Percentiles rank a stretch among this genome's conserved stretches.
Evolutionary conservation across 2,888 invertebrate species (phyloP).

Genomic region (Caenorhabditis sp.): DNA sequence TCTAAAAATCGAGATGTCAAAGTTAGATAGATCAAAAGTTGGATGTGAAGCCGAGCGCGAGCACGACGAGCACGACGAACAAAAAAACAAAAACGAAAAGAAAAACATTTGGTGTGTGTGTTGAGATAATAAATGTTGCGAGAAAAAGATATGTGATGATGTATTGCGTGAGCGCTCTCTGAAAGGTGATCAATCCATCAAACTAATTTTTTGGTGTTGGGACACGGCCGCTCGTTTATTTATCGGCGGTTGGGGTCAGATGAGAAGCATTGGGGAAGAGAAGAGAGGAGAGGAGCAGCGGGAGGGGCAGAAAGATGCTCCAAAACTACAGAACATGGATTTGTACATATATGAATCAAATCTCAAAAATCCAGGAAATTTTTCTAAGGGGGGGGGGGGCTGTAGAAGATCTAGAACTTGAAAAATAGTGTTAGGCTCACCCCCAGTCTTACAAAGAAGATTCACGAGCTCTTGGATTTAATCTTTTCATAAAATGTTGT

Average conservation of each 20-base stretch:
- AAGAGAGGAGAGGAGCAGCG: not conserved
- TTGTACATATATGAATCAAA: too few relatives aligned
- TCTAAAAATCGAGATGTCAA: slow-evolving; percentile 11
- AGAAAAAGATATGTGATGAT: slow-evolving; percentile 1
- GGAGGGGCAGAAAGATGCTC: not conserved
- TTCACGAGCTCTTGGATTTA: too few relatives aligned
- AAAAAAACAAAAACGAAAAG: not conserved
- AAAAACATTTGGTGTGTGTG: slow-evolving; percentile 15
- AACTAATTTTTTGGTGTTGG: not conserved
- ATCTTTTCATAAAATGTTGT: too few relatives aligned
- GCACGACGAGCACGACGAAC: not conserved
- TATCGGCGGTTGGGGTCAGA: not conserved
- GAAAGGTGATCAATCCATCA: slow-evolving; percentile 1
- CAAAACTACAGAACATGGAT: too few relatives aligned
- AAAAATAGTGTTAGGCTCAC: too few relatives aligned
- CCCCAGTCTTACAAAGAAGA: too few relatives aligned
- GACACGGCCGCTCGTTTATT: not conserved
- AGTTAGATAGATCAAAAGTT: not conserved
- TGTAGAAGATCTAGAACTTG: too few relatives aligned
- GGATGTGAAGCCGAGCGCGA: too few relatives aligned
- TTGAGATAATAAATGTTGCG: slow-evolving; percentile 1
- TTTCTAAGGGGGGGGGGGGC: too few relatives aligned
- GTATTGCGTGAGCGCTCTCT: not conserved
- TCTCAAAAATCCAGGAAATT: too few relatives aligned
- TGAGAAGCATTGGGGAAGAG: not conserved